A percentile compares a stretch with the other conserved stretches of the same genome.
Conservation (phyloP, 2,888 invertebrate species). For the Candidula unifasciata region DNA sequence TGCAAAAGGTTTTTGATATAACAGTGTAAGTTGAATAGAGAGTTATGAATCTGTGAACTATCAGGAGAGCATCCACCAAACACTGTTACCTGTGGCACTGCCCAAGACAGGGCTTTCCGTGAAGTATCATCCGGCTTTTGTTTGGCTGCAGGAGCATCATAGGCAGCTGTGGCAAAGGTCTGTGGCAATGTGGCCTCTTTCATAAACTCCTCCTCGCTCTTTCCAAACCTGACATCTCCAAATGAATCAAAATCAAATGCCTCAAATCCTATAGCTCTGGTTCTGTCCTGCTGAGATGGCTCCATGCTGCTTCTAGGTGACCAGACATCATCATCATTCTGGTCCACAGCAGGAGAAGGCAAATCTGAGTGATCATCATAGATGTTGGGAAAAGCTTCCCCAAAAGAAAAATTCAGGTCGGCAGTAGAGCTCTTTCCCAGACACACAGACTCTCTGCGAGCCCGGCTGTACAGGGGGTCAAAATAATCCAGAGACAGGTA, state of each 20-base stretch:
- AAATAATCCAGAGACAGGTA: slow-evolving; percentile 71
- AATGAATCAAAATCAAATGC: slow-evolving; percentile 47
- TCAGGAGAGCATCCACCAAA: background rate
- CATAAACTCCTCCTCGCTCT: slow-evolving; percentile 46
- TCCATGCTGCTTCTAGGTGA: background rate
- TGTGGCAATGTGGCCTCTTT: background rate
- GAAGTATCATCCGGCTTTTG: slow-evolving; percentile 9
- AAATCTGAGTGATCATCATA: background rate
- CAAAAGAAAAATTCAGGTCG: slow-evolving; percentile 53
- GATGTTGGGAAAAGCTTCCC: slow-evolving; percentile 57
- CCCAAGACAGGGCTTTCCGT: slow-evolving; percentile 39
- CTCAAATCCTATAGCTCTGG: slow-evolving; percentile 49
- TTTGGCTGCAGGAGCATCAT: slow-evolving; percentile 19
- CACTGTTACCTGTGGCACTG: slow-evolving; percentile 32
- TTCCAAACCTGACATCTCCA: slow-evolving; percentile 40
- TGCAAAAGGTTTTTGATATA: too few species aligned
- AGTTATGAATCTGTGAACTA: too few species aligned
- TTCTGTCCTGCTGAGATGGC: background rate
- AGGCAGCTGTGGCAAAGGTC: slow-evolving; percentile 29
- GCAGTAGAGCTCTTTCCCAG: background rate
- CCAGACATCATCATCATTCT: slow-evolving; percentile 42
- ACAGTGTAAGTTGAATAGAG: too few species aligned
- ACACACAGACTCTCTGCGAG: slow-evolving; percentile 63
- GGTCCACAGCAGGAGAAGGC: background rate
- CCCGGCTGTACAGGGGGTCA: slow-evolving; percentile 69